Evolutionary conservation across 2,888 invertebrate genomes (phyloP).

Genomic region (Acrobeloides nanus): DNA sequence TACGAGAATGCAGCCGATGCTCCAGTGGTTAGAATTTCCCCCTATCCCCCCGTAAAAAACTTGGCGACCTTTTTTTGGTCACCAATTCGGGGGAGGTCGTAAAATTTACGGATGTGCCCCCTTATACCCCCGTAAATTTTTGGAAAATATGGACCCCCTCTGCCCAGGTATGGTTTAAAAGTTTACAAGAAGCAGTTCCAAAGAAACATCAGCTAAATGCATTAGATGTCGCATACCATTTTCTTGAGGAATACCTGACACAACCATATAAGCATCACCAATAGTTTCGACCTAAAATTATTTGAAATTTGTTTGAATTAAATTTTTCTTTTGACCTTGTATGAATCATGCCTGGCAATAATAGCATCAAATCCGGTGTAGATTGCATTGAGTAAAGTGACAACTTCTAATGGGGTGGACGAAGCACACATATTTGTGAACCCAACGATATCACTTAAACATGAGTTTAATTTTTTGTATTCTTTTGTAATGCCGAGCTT

Average conservation of each 20-base stretch:
- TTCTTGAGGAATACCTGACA: slow-evolving; percentile 45
- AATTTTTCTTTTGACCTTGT: slow-evolving; percentile 46
- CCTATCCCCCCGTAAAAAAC: too few species aligned
- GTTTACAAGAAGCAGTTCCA: slow-evolving; percentile 43
- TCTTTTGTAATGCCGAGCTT: too few species aligned
- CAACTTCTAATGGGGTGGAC: slow-evolving; percentile 47
- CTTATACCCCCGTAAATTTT: too few species aligned
- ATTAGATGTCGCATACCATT: slow-evolving; percentile 43
- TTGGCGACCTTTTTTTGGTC: too few species aligned
- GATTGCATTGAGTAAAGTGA: slow-evolving; percentile 33
- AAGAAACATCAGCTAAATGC: slow-evolving; percentile 37
- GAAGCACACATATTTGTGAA: slow-evolving; percentile 48
- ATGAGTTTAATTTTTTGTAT: too few species aligned
- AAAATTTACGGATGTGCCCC: too few species aligned
- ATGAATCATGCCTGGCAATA: slow-evolving; percentile 33
- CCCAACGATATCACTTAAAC: slow-evolving; percentile 40
- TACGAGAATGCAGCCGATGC: too few species aligned
- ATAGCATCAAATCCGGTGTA: slow-evolving; percentile 46
- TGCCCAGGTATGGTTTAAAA: too few species aligned
- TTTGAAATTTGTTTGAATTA: too few species aligned
- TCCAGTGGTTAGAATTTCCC: too few species aligned
- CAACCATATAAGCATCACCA: slow-evolving; percentile 49
- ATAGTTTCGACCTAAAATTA: slow-evolving; percentile 47
- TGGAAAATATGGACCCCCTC: too few species aligned
- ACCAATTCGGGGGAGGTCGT: too few species aligned